A percentile compares a stretch with the other conserved stretches of the same genome.
Conservation (phyloP, 2,113 vertebrate species). For the Dolichotis patagonum region DNA sequence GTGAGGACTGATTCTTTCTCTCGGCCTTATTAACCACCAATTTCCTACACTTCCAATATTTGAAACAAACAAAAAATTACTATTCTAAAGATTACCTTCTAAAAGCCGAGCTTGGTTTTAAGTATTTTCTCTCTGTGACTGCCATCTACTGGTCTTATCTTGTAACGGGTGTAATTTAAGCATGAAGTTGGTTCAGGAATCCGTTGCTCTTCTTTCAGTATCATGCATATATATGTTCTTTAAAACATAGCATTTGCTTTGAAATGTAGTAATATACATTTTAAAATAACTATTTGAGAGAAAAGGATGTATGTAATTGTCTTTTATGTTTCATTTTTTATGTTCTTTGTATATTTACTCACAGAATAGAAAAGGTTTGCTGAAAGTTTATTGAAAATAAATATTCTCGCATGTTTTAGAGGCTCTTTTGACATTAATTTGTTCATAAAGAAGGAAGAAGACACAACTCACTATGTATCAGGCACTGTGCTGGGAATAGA, state of each 20-base stretch:
- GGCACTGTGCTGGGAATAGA: not conserved
- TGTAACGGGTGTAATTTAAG: not conserved
- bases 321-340: not conserved
- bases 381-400: not conserved
- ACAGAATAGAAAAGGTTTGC: not conserved
- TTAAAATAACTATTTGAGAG: not conserved
- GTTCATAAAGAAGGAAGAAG: not conserved
- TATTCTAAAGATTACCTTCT: not conserved
- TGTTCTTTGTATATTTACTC: not conserved
- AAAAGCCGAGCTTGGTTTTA: not conserved
- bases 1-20: not conserved
- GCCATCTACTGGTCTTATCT: slow-evolving; percentile 63
- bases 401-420: not conserved
- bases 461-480: not conserved
- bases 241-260: not conserved
- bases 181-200: not conserved
- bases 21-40: not conserved
- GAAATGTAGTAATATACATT: not conserved
- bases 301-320: not conserved
- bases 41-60: not conserved
- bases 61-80: not conserved
- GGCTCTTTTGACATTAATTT: not conserved
- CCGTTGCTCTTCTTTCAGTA: not conserved
- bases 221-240: not conserved
- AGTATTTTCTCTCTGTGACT: slow-evolving; percentile 53